phyloP scores from a whole-genome alignment of 1,140 invertebrate genomes.

The Cephus cinctus region DNA sequence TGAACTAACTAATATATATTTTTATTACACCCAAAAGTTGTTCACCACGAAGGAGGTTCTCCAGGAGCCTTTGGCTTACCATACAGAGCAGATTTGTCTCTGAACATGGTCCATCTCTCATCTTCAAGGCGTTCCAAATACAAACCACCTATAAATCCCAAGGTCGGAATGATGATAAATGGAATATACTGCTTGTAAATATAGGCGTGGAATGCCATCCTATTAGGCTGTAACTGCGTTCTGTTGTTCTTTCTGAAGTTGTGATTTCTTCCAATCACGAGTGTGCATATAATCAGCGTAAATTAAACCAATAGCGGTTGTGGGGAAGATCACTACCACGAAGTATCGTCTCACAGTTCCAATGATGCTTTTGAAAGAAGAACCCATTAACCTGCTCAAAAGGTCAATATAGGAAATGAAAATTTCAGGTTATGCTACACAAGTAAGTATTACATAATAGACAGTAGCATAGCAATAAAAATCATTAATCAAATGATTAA shows the following conservation, averaged over 20 bases:
- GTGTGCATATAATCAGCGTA: slow-evolving; percentile 71
- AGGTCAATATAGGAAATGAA: slow-evolving; percentile 1
- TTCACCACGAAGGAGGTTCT: slow-evolving; percentile 71
- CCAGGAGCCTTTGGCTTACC: slow-evolving; percentile 64
- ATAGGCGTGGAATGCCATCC: neutral
- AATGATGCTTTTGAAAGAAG: slow-evolving; percentile 9
- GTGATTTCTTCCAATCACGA: slow-evolving; percentile 63
- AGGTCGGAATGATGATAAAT: slow-evolving; percentile 54
- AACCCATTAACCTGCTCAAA: slow-evolving; percentile 42
- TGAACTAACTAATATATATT: too few species aligned
- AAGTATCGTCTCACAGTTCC: slow-evolving; percentile 57
- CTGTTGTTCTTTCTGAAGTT: slow-evolving; percentile 18
- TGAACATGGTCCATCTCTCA: slow-evolving; percentile 66
- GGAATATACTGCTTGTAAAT: slow-evolving; percentile 18
- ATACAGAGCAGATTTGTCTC: slow-evolving; percentile 77
- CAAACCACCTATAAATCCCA: slow-evolving; percentile 61
- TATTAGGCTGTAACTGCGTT: neutral
- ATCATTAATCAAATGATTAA: too few species aligned
- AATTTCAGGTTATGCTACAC: neutral
- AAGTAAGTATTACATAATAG: too few species aligned
- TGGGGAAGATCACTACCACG: slow-evolving; percentile 65
- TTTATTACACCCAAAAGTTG: too few species aligned
- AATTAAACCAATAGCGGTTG: slow-evolving; percentile 58
- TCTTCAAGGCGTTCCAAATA: slow-evolving; percentile 68
- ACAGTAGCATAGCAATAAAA: too few species aligned